Evolutionary conservation across 2,888 invertebrate genomes (phyloP).

Genomic region (Troglohyphantes excavatus): DNA sequence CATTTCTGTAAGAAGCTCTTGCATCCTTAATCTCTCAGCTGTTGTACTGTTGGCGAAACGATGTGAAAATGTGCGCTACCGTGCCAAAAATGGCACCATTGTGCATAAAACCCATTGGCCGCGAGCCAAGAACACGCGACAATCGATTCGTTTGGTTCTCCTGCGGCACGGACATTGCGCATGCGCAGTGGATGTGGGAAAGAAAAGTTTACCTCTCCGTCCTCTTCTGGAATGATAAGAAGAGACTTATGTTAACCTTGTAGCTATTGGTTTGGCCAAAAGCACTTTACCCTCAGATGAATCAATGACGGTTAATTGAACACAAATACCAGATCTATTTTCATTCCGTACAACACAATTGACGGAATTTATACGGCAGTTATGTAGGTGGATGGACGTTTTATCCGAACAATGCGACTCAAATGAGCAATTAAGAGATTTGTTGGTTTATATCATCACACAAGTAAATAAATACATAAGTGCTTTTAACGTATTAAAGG

Average conservation of each 20-base stretch:
- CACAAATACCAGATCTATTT: slow-evolving; percentile 26
- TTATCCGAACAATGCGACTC: too few relatives aligned
- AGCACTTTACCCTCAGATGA: slow-evolving; percentile 13
- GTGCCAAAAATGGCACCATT: slow-evolving; percentile 35
- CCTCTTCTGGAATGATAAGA: slow-evolving; percentile 15
- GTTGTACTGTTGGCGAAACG: slow-evolving; percentile 12
- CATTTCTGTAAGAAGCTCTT: too few relatives aligned
- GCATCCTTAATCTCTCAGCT: too few relatives aligned
- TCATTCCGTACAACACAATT: background rate
- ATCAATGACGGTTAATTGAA: slow-evolving; percentile 44
- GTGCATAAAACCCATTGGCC: slow-evolving; percentile 66
- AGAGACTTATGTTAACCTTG: slow-evolving; percentile 54
- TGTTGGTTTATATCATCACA: too few relatives aligned
- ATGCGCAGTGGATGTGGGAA: slow-evolving; percentile 44
- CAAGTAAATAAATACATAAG: too few relatives aligned
- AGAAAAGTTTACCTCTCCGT: slow-evolving; percentile 34
- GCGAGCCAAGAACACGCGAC: slow-evolving; percentile 78
- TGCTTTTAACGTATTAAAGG: too few relatives aligned
- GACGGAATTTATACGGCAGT: too few relatives aligned
- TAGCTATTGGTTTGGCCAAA: slow-evolving; percentile 41
- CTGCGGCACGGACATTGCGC: slow-evolving; percentile 66
- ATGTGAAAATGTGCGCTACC: slow-evolving; percentile 39
- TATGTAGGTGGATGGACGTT: background rate
- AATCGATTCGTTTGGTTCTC: slow-evolving; percentile 76
- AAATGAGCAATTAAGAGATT: too few relatives aligned